Conservation (phyloP, 2,113 vertebrate species). For the Lepisosteus oculatus region DNA sequence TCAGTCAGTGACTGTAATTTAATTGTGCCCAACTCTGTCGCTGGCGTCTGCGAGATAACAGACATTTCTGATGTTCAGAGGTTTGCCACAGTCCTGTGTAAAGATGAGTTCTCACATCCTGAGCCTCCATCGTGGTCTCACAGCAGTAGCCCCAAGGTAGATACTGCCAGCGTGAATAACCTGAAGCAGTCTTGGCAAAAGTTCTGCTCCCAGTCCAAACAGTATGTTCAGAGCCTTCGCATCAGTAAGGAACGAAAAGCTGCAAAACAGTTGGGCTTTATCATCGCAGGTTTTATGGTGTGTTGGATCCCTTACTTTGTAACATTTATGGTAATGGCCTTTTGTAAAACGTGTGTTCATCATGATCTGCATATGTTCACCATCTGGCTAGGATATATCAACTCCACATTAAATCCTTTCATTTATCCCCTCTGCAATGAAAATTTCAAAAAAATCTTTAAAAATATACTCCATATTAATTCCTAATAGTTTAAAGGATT, state of each 20-base stretch:
- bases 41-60: constrained; percentile 47
- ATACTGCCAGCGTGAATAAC: constrained; percentile 51
- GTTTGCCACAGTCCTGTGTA: constrained; percentile 49
- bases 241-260: constrained; percentile 84
- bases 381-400: constrained; percentile 93
- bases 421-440: constrained; percentile 94
- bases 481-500: background rate
- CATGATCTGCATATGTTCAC: constrained; percentile 83
- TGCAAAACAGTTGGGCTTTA: constrained; percentile 86
- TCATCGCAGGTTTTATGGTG: constrained; percentile 85
- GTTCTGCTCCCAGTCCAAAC: constrained; percentile 68
- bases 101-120: constrained; percentile 33
- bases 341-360: constrained; percentile 67
- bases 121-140: constrained; percentile 47
- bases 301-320: constrained; percentile 98
- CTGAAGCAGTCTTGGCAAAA: constrained; percentile 77
- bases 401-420: constrained; percentile 92
- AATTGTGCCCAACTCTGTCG: constrained; percentile 49
- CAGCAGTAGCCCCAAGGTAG: constrained; percentile 34
- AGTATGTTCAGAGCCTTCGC: constrained; percentile 62
- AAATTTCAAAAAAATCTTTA: constrained; percentile 91
- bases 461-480: constrained; percentile 73
- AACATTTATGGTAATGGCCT: constrained; percentile 84
- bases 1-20: constrained; percentile 42
- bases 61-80: constrained; percentile 58